These are phyloP conservation scores for Linepithema humile DNA, from an alignment of 1,140 invertebrate genomes.

Conservation along the genomic window DNA sequence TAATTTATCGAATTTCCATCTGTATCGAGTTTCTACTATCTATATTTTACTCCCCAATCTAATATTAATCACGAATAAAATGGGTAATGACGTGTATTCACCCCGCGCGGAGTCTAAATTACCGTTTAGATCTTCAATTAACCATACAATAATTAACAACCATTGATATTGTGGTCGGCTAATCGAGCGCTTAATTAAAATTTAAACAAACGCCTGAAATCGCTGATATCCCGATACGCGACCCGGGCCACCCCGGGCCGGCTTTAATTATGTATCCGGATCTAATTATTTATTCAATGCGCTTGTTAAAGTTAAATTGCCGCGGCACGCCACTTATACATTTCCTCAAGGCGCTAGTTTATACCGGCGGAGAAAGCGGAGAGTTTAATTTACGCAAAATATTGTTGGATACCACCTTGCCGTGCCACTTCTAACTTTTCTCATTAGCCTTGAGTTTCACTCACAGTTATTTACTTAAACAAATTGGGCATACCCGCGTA, in stretches of 20 bases:
- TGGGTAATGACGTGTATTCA: background rate
- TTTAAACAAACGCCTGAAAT: slow-evolving; percentile 43
- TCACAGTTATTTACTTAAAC: slow-evolving; percentile 56
- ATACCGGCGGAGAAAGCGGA: slow-evolving; percentile 5
- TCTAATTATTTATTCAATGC: slow-evolving; percentile 63
- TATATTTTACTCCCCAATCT: background rate
- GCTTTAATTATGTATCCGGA: slow-evolving; percentile 50
- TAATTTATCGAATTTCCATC: slow-evolving; percentile 1
- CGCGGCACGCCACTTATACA: slow-evolving; percentile 52
- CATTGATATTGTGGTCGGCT: slow-evolving; percentile 18
- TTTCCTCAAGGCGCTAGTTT: background rate
- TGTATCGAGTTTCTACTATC: slow-evolving; percentile 8
- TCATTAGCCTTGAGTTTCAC: slow-evolving; percentile 58
- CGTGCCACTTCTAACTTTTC: slow-evolving; percentile 61
- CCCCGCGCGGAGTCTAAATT: slow-evolving; percentile 3
- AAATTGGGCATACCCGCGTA: slow-evolving; percentile 30
- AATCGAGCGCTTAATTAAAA: slow-evolving; percentile 54
- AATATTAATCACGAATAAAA: slow-evolving; percentile 22
- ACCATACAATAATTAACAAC: slow-evolving; percentile 43
- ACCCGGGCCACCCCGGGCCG: background rate
- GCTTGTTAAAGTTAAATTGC: slow-evolving; percentile 64
- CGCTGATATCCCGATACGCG: background rate
- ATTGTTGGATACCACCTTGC: slow-evolving; percentile 57
- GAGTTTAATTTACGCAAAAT: slow-evolving; percentile 63
- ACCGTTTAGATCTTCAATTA: slow-evolving; percentile 28